Conservation (phyloP, 2,797 vertebrate genomes). For the Phataginus tetradactyla region DNA sequence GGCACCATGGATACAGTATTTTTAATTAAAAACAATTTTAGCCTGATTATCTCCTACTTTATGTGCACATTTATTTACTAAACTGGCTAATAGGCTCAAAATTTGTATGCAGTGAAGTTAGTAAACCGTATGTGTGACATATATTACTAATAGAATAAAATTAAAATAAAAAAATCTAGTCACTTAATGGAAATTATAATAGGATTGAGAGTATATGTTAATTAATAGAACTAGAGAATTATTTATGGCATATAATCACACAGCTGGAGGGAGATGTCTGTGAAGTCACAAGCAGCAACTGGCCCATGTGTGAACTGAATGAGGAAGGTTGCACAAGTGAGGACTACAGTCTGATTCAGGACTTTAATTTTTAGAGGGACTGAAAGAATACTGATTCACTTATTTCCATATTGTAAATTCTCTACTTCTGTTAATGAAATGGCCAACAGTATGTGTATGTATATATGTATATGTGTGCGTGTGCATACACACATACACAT, state of each 20-base stretch:
- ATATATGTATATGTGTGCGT: background rate
- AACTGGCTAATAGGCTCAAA: background rate
- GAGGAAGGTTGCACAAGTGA: background rate
- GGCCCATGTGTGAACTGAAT: background rate
- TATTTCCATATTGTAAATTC: background rate
- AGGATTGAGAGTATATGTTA: background rate
- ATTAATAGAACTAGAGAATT: background rate
- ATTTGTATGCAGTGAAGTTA: background rate
- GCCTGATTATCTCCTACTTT: background rate
- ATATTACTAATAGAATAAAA: background rate
- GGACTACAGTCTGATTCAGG: background rate
- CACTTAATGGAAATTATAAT: background rate
- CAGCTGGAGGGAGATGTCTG: background rate
- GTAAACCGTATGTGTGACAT: background rate
- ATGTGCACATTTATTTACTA: background rate
- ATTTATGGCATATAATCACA: background rate
- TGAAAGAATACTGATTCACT: conserved; percentile 19
- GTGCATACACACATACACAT: too few species aligned
- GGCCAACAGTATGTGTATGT: background rate
- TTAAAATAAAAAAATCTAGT: background rate
- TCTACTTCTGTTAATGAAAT: background rate
- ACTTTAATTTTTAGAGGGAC: background rate
- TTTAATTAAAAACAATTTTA: background rate
- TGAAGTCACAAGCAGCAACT: background rate
- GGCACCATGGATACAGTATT: background rate